Conservation (phyloP, 2,113 vertebrate genomes). For the Pelvicachromis taeniatus region DNA sequence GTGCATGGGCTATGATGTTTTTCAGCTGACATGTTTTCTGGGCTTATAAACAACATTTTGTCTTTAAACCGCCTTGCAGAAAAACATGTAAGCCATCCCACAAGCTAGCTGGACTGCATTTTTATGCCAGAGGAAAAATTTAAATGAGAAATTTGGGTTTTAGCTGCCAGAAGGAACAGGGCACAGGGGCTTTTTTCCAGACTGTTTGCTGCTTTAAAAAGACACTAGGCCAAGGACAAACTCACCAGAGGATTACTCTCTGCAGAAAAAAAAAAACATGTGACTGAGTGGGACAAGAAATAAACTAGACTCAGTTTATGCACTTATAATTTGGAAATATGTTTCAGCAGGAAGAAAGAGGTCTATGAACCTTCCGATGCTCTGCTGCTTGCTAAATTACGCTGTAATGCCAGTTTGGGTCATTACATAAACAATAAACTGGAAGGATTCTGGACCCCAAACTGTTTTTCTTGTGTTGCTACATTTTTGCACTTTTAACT, state of each 20-base stretch:
- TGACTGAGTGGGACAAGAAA: not conserved
- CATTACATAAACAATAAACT: not conserved
- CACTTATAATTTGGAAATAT: not conserved
- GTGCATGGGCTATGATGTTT: not conserved
- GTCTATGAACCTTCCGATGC: not conserved
- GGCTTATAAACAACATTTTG: conserved; percentile 22
- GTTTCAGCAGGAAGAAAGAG: not conserved
- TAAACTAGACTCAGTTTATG: not conserved
- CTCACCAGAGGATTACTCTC: not conserved
- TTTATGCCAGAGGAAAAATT: not conserved
- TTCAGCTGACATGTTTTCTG: conserved; percentile 10
- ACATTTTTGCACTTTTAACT: not conserved
- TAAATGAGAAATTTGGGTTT: conserved; percentile 1
- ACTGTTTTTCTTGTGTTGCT: not conserved
- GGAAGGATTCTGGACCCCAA: not conserved
- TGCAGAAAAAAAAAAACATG: not conserved
- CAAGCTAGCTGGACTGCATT: not conserved
- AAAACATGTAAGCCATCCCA: not conserved
- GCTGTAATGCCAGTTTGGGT: not conserved
- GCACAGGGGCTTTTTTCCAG: not conserved
- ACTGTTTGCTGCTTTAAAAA: not conserved
- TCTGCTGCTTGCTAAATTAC: not conserved
- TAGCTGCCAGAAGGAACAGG: not conserved
- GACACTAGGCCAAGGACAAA: not conserved
- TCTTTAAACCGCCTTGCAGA: not conserved